Conservation (phyloP, 2,113 vertebrate genomes). For the Ophthalmolycus amberensis region DNA sequence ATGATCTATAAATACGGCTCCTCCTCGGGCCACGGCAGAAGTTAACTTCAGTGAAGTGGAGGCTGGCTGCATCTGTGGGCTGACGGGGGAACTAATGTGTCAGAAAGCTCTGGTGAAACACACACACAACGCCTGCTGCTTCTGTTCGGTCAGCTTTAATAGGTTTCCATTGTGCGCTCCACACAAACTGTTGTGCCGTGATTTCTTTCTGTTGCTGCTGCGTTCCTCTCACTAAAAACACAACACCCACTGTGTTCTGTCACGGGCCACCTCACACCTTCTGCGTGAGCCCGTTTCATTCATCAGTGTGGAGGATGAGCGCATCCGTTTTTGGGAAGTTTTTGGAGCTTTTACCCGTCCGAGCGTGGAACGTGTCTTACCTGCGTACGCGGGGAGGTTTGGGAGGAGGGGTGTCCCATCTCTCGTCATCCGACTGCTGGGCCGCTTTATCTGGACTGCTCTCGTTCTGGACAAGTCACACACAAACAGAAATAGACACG, state of each 20-base stretch:
- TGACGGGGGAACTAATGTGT: conserved; percentile 25
- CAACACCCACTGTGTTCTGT: conserved; percentile 40
- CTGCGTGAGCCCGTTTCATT: conserved; percentile 39
- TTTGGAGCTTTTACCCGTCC: not conserved
- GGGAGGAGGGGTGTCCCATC: conserved; percentile 94
- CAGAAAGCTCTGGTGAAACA: conserved; percentile 10
- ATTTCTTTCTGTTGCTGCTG: not conserved
- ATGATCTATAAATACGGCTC: conserved; percentile 50
- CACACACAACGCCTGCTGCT: conserved; percentile 17
- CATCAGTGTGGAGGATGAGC: conserved; percentile 23
- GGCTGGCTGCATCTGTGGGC: conserved; percentile 37
- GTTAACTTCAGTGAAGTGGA: conserved; percentile 45
- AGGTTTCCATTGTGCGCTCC: conserved; percentile 17
- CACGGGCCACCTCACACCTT: conserved; percentile 24
- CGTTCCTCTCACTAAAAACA: conserved; percentile 35
- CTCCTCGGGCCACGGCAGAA: conserved; percentile 44
- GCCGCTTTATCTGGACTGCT: conserved; percentile 87
- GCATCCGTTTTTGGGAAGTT: not conserved
- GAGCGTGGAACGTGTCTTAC: conserved; percentile 69
- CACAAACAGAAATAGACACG: not conserved
- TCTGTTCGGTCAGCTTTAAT: conserved; percentile 43
- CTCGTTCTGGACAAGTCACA: conserved; percentile 85
- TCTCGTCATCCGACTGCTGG: conserved; percentile 86
- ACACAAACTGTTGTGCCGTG: conserved; percentile 11
- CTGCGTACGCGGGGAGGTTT: conserved; percentile 96